A percentile compares a stretch with the other conserved stretches of the same genome.
Conservation (phyloP, 2,888 invertebrate genomes). For the Heterodera filipjevi region DNA sequence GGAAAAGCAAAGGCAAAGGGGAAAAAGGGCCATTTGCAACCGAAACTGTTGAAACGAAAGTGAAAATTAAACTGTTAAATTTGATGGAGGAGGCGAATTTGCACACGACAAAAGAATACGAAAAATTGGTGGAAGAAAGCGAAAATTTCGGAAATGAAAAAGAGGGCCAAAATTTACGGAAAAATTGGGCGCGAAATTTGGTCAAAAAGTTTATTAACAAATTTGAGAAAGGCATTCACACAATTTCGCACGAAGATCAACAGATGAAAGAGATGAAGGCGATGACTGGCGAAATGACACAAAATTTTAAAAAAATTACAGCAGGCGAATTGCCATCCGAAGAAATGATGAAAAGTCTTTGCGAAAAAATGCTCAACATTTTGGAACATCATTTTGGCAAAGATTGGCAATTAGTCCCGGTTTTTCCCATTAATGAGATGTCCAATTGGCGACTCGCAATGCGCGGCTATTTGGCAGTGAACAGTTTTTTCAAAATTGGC, state of each 20-base stretch:
- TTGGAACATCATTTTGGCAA: too few species aligned
- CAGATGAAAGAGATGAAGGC: neutral
- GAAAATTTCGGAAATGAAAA: neutral
- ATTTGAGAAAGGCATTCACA: too few species aligned
- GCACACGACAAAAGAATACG: neutral
- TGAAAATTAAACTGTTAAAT: neutral
- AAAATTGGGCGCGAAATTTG: too few species aligned
- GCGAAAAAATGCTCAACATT: neutral
- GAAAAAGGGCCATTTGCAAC: neutral
- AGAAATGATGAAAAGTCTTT: neutral
- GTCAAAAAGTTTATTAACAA: neutral
- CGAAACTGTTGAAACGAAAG: neutral
- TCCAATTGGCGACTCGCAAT: slow-evolving; percentile 1
- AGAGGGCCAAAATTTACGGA: too few species aligned
- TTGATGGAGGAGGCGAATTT: neutral
- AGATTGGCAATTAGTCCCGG: neutral
- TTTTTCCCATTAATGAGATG: neutral
- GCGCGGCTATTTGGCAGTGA: neutral
- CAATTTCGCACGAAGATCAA: too few species aligned
- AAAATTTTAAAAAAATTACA: neutral
- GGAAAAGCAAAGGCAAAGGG: neutral
- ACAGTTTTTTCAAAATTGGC: neutral
- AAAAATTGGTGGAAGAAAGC: neutral
- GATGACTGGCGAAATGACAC: neutral
- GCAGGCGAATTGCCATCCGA: neutral